phyloP scores from a whole-genome alignment of 2,113 vertebrate genomes.

The Brevimyrus niger region DNA sequence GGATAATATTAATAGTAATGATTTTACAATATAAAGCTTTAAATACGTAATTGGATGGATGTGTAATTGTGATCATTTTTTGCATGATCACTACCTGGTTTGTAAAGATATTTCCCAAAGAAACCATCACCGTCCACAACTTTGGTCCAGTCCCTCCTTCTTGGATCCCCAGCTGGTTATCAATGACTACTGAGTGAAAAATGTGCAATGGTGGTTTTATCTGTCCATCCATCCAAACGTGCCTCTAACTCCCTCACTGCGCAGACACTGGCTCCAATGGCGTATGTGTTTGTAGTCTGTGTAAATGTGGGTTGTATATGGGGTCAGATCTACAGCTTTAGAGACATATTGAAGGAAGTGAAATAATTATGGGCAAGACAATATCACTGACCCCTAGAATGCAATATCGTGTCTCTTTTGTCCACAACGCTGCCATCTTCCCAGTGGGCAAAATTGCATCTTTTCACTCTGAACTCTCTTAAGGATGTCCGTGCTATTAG shows the following conservation, averaged over 20 bases:
- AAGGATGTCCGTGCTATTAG: conserved; percentile 75
- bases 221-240: neutral
- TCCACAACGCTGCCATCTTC: conserved; percentile 60
- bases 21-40: neutral
- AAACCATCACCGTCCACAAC: neutral
- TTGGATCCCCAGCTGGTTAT: neutral
- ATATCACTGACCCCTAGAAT: conserved; percentile 86
- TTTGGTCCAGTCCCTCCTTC: neutral
- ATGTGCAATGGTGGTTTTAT: neutral
- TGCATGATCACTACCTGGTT: neutral
- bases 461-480: conserved; percentile 68
- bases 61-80: neutral
- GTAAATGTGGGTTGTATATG: conserved; percentile 33
- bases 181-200: neutral
- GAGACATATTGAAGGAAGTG: conserved; percentile 80
- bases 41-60: neutral
- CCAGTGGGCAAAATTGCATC: conserved; percentile 80
- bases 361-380: conserved; percentile 86
- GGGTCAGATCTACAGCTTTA: conserved; percentile 35
- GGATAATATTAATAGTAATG: neutral
- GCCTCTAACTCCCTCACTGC: conserved; percentile 31
- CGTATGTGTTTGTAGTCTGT: conserved; percentile 38
- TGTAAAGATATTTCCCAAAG: neutral
- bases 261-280: conserved; percentile 31
- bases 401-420: conserved; percentile 95